Conservation (phyloP, 2,888 invertebrate genomes). For the Drosophila phalerata region DNA sequence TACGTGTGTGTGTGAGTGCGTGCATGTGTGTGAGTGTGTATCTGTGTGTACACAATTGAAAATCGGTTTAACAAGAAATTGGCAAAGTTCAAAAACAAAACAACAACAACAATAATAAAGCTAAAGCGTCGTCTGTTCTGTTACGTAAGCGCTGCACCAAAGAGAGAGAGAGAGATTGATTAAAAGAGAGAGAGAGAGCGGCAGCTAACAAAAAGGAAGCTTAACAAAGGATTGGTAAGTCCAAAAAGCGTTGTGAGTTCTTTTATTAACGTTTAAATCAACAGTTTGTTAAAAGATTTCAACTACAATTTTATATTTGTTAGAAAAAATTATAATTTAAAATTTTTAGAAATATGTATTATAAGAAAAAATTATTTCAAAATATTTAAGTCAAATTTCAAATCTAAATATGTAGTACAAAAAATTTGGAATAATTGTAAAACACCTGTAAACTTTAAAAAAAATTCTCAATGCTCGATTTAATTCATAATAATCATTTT, state of each 20-base stretch:
- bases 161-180: background rate
- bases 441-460: no score
- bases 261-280: background rate
- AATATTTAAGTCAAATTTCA: no score
- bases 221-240: slow-evolving; percentile 43
- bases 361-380: no score
- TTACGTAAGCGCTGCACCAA: slow-evolving; percentile 42
- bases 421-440: no score
- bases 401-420: no score
- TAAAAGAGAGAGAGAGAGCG: slow-evolving; percentile 2
- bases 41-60: slow-evolving; percentile 30
- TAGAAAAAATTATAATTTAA: no score
- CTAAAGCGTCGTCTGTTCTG: slow-evolving; percentile 17
- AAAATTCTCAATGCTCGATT: no score
- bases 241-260: background rate
- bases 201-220: slow-evolving; percentile 12
- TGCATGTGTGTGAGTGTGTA: slow-evolving; percentile 3
- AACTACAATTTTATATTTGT: no score
- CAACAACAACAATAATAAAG: slow-evolving; percentile 22
- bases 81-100: slow-evolving; percentile 31
- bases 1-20: background rate
- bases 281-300: no score
- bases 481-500: background rate
- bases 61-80: slow-evolving; percentile 46
- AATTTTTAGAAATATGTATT: no score